These are phyloP conservation scores for Drosophila paracracens DNA, from an alignment of 2,888 invertebrate genomes.

Conservation along the genomic window DNA sequence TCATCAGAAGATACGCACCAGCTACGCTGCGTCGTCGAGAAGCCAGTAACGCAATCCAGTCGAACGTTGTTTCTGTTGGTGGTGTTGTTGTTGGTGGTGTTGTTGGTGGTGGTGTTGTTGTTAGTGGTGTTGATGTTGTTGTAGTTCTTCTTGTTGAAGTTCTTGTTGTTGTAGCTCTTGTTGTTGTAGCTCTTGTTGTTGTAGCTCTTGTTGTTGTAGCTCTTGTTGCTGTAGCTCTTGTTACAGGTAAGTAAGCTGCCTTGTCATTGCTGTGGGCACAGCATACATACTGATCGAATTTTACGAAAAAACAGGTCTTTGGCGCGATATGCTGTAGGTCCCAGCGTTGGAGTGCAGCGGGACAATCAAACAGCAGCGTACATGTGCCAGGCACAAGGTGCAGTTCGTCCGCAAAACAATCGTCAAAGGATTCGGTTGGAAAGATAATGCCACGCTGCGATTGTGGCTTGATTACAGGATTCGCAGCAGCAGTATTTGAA, in stretches of 20 bases:
- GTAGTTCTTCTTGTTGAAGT: too few species aligned
- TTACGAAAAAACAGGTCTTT: constrained; percentile 79
- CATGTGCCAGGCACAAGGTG: constrained; percentile 58
- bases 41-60: constrained; percentile 20
- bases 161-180: not conserved
- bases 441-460: constrained; percentile 70
- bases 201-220: not conserved
- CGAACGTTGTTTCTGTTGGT: not conserved
- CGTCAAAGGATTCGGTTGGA: constrained; percentile 66
- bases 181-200: not conserved
- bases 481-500: constrained; percentile 32
- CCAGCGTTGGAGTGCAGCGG: constrained; percentile 68
- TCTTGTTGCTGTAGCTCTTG: not conserved
- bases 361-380: constrained; percentile 68
- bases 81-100: not conserved
- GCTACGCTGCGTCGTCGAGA: constrained; percentile 63
- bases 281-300: constrained; percentile 77
- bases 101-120: too few species aligned
- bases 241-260: constrained; percentile 3
- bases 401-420: constrained; percentile 66
- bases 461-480: constrained; percentile 57
- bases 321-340: constrained; percentile 56
- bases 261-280: constrained; percentile 41
- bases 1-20: constrained; percentile 50
- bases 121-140: not conserved